phyloP scores from a whole-genome alignment of 92 coral and sea anemone species.

The Siderastrea siderea region DNA sequence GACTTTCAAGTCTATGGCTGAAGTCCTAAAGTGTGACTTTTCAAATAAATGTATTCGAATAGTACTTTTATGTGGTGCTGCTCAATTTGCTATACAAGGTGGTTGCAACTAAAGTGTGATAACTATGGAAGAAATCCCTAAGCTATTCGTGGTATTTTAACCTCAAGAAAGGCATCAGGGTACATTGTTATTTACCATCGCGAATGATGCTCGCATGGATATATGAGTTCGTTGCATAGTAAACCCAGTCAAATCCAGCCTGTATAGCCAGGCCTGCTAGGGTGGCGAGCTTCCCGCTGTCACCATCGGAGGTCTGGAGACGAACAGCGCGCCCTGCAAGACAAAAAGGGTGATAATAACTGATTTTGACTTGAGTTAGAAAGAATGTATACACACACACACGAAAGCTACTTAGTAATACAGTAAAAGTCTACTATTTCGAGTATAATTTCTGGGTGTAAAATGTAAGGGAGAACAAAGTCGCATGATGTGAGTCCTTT shows the following conservation, averaged over 20 bases:
- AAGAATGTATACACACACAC: neutral
- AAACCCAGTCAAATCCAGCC: slow-evolving; percentile 97
- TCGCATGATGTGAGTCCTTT: neutral
- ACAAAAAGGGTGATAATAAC: neutral
- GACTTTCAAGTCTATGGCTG: neutral
- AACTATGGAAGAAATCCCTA: no score
- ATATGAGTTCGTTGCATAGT: slow-evolving; percentile 70
- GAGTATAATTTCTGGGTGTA: no score
- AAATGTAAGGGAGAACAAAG: neutral
- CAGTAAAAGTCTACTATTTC: no score
- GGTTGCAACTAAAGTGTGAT: no score
- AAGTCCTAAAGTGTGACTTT: no score
- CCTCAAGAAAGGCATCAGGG: neutral
- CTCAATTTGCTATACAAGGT: no score
- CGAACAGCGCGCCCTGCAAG: slow-evolving; percentile 92
- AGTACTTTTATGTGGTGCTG: no score
- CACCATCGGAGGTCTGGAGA: slow-evolving; percentile 79
- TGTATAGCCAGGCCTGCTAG: slow-evolving; percentile 89
- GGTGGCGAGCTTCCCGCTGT: slow-evolving; percentile 72
- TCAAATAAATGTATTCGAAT: no score
- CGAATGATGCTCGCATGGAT: slow-evolving; percentile 93
- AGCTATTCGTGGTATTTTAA: no score
- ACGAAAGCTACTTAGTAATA: neutral
- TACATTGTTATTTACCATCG: slow-evolving; percentile 78
- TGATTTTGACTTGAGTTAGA: neutral